phyloP scores from a whole-genome alignment of 2,888 invertebrate species.

The Lamellibrachia columna region DNA sequence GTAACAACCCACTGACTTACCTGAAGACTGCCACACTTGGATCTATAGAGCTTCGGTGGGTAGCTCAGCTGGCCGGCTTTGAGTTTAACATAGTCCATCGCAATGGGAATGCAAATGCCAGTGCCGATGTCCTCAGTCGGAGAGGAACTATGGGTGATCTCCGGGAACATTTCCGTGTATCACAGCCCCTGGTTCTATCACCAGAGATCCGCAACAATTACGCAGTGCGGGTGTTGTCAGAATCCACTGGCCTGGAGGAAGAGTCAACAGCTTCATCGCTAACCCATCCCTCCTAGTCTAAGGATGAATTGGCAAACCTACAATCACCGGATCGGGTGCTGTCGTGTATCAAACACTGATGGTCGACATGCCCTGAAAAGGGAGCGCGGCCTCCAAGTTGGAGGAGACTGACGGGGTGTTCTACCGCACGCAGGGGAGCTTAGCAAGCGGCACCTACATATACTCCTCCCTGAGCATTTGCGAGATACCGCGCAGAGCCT shows the following conservation, averaged over 20 bases:
- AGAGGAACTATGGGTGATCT: background rate
- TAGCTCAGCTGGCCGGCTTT: slow-evolving; percentile 40
- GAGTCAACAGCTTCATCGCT: too few species aligned
- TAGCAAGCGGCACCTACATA: too few species aligned
- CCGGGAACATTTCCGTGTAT: background rate
- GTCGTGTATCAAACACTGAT: too few species aligned
- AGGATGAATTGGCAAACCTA: too few species aligned
- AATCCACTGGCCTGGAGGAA: background rate
- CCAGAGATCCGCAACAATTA: background rate
- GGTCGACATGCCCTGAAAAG: too few species aligned
- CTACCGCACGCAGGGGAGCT: too few species aligned
- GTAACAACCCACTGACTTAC: slow-evolving; percentile 27
- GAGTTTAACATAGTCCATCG: slow-evolving; percentile 33
- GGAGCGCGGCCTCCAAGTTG: background rate
- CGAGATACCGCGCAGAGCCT: too few species aligned
- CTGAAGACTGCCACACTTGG: slow-evolving; percentile 38
- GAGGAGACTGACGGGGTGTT: background rate
- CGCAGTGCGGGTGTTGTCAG: background rate
- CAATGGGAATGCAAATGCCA: too few species aligned
- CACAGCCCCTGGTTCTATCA: background rate
- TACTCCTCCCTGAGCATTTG: too few species aligned
- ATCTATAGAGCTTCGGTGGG: slow-evolving; percentile 43
- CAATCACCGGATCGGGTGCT: too few species aligned
- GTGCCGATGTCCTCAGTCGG: background rate
- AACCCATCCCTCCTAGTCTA: too few species aligned